Conservation (phyloP, 1,140 invertebrate species). For the Medauroidea extradentata region DNA sequence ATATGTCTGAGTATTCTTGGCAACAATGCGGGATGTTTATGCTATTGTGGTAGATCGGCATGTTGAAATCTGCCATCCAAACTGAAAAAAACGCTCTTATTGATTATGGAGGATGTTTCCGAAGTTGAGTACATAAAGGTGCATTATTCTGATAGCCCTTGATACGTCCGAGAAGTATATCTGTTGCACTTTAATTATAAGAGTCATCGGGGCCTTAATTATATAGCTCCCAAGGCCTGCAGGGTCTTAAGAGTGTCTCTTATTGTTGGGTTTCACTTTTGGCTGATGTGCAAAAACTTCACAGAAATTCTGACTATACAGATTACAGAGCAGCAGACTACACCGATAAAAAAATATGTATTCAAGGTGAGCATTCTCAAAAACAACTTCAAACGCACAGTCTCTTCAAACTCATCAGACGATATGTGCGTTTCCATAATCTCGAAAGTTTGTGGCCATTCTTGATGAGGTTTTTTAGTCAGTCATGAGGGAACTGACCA, state of each 20-base stretch:
- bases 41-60: conserved; percentile 9
- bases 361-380: not conserved
- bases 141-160: not conserved
- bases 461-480: too few species aligned
- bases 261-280: not conserved
- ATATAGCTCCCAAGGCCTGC: not conserved
- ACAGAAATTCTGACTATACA: too few species aligned
- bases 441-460: too few species aligned
- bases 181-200: not conserved
- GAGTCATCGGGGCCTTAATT: not conserved
- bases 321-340: too few species aligned
- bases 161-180: not conserved
- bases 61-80: conserved; percentile 20
- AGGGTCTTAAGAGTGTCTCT: too few species aligned
- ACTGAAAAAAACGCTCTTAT: conserved; percentile 18
- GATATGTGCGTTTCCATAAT: too few species aligned
- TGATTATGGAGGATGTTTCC: conserved; percentile 8
- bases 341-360: too few species aligned
- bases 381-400: not conserved
- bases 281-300: too few species aligned
- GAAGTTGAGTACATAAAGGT: not conserved
- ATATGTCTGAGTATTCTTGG: not conserved
- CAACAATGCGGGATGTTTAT: conserved; percentile 10
- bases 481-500: not conserved
- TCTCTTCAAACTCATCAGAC: too few species aligned